Base-by-base conservation (phyloP, 2,113 vertebrate genomes). In the Oryzias woworae region DNA sequence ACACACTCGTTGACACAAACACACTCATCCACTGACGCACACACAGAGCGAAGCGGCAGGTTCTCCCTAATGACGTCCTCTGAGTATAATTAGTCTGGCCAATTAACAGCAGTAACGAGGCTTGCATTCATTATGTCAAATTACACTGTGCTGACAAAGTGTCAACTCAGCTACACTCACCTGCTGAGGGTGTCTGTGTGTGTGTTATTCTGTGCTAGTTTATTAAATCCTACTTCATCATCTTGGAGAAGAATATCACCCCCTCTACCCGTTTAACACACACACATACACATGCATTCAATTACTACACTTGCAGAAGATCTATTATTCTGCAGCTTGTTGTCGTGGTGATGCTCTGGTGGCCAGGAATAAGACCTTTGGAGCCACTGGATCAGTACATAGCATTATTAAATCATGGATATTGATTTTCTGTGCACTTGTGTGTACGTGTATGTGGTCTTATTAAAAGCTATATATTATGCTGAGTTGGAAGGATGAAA, bases 51-150 rank as follows among this genome's bases (percentile, higher is more conserved):
- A 73, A 85, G 82, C 82, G 83, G 85, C 83, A 82, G 86, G 80
- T 81, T 96, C 92, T 90, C 92, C 94, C 94, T 98, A 99, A 99
- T 99, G 95, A 98, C 94, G 93, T 97, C 97, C 97, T 98, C 92
- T 53, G 97, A 98, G 97, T 96, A 96, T 99, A 98, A 99, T 99
- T 99, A 99, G 98, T 96, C 95, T 95, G 95, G 95, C 95, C 96
- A 99, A 98, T 99, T 98, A 99, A 98, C 96, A 97, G 95, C 96
- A 96, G 95, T 98, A 98, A 98, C 82, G 84, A 85, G 96, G 96
- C 96, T 96, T 95, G 95, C 95, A 96, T 99, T 97, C 97, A 98
- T 98, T 97, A 98, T 96, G 94, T 96, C 95, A 98, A 97, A 98
- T 98, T 98, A 98, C 95, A 95, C 92, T 91, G 94, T 64, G 85